These are phyloP conservation scores for Sarcophaga peregrina DNA, from an alignment of 1,140 invertebrate genomes.

Conservation along the genomic window DNA sequence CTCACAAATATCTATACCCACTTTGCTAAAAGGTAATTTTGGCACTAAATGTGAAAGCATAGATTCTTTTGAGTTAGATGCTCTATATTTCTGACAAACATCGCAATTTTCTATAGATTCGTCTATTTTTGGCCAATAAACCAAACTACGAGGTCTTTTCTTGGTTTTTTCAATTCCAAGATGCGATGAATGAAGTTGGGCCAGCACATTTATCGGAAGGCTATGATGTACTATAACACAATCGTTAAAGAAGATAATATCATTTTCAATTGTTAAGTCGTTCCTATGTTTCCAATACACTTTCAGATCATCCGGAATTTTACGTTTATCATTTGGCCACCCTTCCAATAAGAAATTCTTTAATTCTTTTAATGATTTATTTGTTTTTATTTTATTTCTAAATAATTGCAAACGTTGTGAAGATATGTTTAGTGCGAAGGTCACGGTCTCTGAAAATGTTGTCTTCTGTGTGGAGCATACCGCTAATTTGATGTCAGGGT, in stretches of 20 bases:
- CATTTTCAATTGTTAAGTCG: conserved; percentile 35
- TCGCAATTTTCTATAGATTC: conserved; percentile 16
- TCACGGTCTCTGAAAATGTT: too few species aligned
- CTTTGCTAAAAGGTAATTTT: too few species aligned
- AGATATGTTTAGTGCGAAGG: too few species aligned
- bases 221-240: conserved; percentile 39
- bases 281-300: conserved; percentile 37
- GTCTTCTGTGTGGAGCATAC: too few species aligned
- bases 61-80: conserved; percentile 24
- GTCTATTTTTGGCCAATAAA: conserved; percentile 40
- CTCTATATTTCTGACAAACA: conserved; percentile 15
- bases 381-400: neutral
- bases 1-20: too few species aligned
- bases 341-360: too few species aligned
- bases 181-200: conserved; percentile 31
- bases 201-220: conserved; percentile 13
- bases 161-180: too few species aligned
- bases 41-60: conserved; percentile 11
- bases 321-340: too few species aligned
- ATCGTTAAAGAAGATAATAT: conserved; percentile 42
- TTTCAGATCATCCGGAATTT: too few species aligned
- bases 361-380: neutral
- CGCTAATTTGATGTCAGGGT: too few species aligned
- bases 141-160: too few species aligned
- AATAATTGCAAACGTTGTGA: conserved; percentile 24